These are phyloP conservation scores for Celastrina argiolus DNA, from an alignment of 2,888 invertebrate species.

Conservation along the genomic window DNA sequence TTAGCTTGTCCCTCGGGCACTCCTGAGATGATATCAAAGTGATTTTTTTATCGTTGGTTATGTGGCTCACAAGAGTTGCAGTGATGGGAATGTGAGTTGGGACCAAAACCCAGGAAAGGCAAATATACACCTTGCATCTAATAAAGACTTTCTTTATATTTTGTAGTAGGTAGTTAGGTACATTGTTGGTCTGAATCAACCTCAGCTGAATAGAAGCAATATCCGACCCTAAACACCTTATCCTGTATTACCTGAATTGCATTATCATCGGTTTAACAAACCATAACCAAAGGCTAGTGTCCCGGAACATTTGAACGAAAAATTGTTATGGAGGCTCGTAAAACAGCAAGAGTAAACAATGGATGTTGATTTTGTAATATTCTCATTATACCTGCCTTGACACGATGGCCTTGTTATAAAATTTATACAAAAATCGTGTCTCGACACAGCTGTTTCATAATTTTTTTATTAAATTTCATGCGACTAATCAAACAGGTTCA, in stretches of 20 bases:
- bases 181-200: not conserved
- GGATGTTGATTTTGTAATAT: constrained; percentile 34
- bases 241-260: constrained; percentile 1
- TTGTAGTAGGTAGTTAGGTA: too few relatives aligned
- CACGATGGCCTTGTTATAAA: constrained; percentile 42
- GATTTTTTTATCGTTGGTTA: too few relatives aligned
- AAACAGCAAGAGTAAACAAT: constrained; percentile 8
- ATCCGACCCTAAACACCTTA: not conserved
- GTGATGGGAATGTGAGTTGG: too few relatives aligned
- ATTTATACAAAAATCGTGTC: constrained; percentile 51
- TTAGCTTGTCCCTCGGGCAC: too few relatives aligned
- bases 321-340: not conserved
- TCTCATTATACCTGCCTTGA: constrained; percentile 39
- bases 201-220: not conserved
- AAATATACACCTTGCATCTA: too few relatives aligned
- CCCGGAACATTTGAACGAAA: not conserved
- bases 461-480: not conserved
- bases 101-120: too few relatives aligned
- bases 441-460: not conserved
- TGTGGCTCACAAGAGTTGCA: too few relatives aligned
- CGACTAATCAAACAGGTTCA: not conserved
- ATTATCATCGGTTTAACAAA: not conserved
- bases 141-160: too few relatives aligned
- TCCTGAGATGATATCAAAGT: too few relatives aligned
- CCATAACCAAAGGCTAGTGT: constrained; percentile 1